Evolutionary conservation across 1,140 invertebrate genomes (phyloP).

Genomic region (Nasonia longicornis): DNA sequence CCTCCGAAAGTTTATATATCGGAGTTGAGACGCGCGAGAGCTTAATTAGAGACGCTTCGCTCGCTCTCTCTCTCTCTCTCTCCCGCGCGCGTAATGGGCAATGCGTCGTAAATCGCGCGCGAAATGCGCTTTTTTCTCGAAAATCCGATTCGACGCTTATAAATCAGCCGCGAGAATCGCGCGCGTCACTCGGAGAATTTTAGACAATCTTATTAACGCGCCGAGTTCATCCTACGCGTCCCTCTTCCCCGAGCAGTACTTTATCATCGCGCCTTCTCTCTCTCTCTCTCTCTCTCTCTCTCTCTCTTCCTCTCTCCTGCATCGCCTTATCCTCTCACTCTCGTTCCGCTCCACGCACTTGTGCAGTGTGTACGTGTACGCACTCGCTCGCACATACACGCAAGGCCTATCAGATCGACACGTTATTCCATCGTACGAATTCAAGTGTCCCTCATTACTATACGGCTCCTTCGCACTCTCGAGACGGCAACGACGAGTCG

Average conservation of each 20-base stretch:
- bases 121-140: not conserved
- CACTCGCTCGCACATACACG: not conserved
- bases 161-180: conserved; percentile 6
- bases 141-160: not conserved
- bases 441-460: conserved; percentile 45
- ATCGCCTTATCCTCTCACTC: conserved; percentile 15
- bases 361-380: too few species aligned
- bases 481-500: conserved; percentile 24
- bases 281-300: conserved; percentile 2
- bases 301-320: not conserved
- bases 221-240: conserved; percentile 4
- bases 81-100: not conserved
- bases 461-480: conserved; percentile 34
- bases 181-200: not conserved
- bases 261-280: conserved; percentile 21
- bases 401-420: conserved; percentile 44
- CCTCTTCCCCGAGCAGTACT: conserved; percentile 9
- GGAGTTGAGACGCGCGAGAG: not conserved
- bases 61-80: not conserved
- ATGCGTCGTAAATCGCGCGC: not conserved
- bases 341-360: not conserved
- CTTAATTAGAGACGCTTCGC: not conserved
- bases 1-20: not conserved
- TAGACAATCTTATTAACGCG: conserved; percentile 28
- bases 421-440: conserved; percentile 44